Conservation (phyloP, 2,113 vertebrate genomes). For the Galemys pyrenaicus region DNA sequence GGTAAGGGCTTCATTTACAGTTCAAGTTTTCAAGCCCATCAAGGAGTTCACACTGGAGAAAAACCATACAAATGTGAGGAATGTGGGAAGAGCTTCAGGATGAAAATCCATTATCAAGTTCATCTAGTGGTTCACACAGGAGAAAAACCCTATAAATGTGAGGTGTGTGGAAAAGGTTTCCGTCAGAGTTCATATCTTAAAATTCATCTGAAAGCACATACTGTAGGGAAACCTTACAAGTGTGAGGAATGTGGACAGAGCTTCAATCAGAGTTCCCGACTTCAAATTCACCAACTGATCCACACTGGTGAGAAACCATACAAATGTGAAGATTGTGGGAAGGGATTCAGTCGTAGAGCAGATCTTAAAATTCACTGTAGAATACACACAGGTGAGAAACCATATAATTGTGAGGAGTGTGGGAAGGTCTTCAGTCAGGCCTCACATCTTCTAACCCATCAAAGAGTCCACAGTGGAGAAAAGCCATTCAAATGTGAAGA, state of each 20-base stretch:
- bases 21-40: slow-evolving; percentile 53
- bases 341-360: slow-evolving; percentile 79
- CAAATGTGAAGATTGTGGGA: slow-evolving; percentile 72
- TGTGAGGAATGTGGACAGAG: slow-evolving; percentile 79
- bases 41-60: slow-evolving; percentile 41
- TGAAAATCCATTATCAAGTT: slow-evolving; percentile 1
- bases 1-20: slow-evolving; percentile 59
- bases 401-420: slow-evolving; percentile 56
- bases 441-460: slow-evolving; percentile 62
- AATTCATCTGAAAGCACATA: slow-evolving; percentile 74
- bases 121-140: slow-evolving; percentile 37
- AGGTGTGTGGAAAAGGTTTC: slow-evolving; percentile 75
- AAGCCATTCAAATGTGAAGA: slow-evolving; percentile 56
- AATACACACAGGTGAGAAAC: slow-evolving; percentile 77
- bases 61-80: slow-evolving; percentile 55
- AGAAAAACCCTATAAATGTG: slow-evolving; percentile 47
- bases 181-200: slow-evolving; percentile 74
- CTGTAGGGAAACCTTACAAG: slow-evolving; percentile 76
- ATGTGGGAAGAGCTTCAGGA: slow-evolving; percentile 50
- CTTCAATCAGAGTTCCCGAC: slow-evolving; percentile 65
- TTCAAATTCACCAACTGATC: slow-evolving; percentile 73
- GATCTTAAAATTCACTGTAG: slow-evolving; percentile 77
- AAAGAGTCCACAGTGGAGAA: slow-evolving; percentile 65
- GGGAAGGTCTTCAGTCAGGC: slow-evolving; percentile 64
- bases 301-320: slow-evolving; percentile 80